A percentile compares a stretch with the other conserved stretches of the same genome.
These are phyloP conservation scores for Pedetes capensis DNA, from an alignment of 2,113 vertebrate genomes.

Conservation along the genomic window DNA sequence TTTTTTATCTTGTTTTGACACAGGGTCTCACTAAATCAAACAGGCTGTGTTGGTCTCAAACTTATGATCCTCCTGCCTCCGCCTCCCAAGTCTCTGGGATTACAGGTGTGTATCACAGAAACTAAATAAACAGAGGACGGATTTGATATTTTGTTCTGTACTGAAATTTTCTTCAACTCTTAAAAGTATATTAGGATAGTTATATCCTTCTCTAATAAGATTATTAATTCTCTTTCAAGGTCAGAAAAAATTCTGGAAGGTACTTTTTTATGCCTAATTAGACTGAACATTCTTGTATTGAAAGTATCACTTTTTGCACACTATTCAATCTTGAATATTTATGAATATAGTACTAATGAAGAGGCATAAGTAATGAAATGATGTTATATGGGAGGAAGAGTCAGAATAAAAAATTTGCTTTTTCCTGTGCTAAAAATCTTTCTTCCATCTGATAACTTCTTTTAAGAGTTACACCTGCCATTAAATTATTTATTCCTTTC, in stretches of 20 bases:
- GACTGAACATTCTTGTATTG: neutral
- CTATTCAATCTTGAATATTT: neutral
- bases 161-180: neutral
- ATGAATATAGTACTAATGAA: neutral
- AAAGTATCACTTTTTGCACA: neutral
- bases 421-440: neutral
- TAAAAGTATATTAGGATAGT: neutral
- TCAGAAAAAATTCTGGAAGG: neutral
- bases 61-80: too few relatives aligned
- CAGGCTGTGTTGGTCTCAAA: too few relatives aligned
- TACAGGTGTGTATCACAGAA: too few relatives aligned
- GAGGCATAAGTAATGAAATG: neutral
- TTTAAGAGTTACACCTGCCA: neutral
- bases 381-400: neutral
- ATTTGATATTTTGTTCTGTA: neutral
- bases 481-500: neutral
- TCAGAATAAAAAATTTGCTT: neutral
- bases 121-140: neutral
- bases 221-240: neutral
- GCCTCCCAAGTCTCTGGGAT: too few relatives aligned
- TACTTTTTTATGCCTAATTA: neutral
- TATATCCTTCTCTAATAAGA: neutral
- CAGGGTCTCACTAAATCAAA: too few relatives aligned
- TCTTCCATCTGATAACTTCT: neutral
- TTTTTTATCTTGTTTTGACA: too few relatives aligned